phyloP scores from a whole-genome alignment of 2,113 vertebrate species.

The Stictonetta naevosa region DNA sequence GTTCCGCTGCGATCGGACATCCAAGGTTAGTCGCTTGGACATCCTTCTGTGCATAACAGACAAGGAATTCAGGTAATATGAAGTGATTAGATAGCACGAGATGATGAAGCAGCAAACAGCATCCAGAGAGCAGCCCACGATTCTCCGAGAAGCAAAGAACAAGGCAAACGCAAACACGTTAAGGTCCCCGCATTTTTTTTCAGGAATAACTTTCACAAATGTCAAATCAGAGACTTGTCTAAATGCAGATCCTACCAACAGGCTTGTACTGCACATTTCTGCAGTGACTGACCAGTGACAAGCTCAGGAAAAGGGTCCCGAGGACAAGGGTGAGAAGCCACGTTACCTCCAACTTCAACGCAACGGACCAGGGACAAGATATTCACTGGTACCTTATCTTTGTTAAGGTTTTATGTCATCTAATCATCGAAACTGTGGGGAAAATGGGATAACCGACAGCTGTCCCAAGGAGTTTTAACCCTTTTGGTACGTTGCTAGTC shows the following conservation, averaged over 20 bases:
- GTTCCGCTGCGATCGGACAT: background rate
- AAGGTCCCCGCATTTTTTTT: background rate
- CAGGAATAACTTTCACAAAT: background rate
- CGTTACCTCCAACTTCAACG: background rate
- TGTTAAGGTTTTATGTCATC: rapidly evolving
- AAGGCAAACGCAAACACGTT: background rate
- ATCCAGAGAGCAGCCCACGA: rapidly evolving
- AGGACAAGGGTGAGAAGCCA: background rate
- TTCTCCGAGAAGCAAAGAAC: background rate
- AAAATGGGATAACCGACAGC: background rate
- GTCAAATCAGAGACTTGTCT: background rate
- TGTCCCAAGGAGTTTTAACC: background rate
- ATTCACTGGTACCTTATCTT: background rate
- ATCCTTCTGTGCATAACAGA: background rate
- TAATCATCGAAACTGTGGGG: background rate
- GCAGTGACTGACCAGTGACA: background rate
- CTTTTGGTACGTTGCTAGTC: background rate
- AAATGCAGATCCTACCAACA: background rate
- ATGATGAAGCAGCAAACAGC: background rate
- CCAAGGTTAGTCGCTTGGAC: background rate
- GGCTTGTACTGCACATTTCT: background rate
- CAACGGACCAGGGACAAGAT: background rate
- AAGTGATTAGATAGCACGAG: background rate
- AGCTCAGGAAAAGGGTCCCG: background rate
- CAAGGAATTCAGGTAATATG: background rate